phyloP scores from a whole-genome alignment of 2,797 vertebrate genomes.

The Clamator glandarius region DNA sequence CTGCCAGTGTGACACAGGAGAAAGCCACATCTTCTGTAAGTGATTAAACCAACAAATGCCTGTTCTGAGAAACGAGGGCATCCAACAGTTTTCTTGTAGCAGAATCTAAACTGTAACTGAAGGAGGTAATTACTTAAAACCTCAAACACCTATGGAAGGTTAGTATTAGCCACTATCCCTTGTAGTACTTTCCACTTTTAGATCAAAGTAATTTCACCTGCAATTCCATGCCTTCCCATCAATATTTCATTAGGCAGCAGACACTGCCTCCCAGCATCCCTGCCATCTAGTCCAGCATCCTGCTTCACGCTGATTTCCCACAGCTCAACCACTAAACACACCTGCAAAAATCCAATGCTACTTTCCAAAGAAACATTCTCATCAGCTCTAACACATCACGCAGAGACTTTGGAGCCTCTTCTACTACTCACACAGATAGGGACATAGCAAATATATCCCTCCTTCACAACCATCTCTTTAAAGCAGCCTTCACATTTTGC shows the following conservation, averaged over 20 bases:
- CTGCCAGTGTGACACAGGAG: background rate
- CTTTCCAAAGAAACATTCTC: background rate
- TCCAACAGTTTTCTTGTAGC: background rate
- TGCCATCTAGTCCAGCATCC: accelerated
- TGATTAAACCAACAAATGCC: background rate
- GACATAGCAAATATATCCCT: background rate
- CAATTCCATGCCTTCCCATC: background rate
- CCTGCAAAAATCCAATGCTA: background rate
- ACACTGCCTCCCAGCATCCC: background rate
- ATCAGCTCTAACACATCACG: background rate
- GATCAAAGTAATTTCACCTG: background rate
- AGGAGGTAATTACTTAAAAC: background rate
- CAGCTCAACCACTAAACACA: background rate
- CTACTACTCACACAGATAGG: background rate
- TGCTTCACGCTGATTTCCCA: background rate
- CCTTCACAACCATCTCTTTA: background rate
- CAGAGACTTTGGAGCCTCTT: background rate
- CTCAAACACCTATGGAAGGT: background rate
- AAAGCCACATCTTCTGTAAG: background rate
- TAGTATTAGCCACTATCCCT: background rate
- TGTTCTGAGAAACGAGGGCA: background rate
- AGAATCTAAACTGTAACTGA: background rate
- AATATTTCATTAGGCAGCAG: background rate
- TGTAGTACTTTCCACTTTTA: background rate
- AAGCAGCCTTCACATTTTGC: background rate